Base-by-base conservation (phyloP, 1,140 invertebrate species). In the Eciton burchellii region DNA sequence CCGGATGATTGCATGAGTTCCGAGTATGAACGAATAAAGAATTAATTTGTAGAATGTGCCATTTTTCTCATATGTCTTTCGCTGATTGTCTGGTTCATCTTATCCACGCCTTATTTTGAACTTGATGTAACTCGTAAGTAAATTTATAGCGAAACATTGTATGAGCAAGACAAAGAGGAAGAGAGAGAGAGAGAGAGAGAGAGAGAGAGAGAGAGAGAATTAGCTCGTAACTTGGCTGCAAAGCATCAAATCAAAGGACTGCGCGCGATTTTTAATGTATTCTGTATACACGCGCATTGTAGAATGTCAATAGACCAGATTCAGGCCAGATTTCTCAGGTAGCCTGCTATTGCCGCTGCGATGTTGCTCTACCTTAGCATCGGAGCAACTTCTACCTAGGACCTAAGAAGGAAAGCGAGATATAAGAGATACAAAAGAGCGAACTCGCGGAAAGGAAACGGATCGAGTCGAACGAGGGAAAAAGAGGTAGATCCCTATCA, bases 341-440 rank as follows among this genome's bases (percentile, higher is more conserved):
- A 88, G 88, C 82, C 79, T 85, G 84, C 35, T 35, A n/a, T n/a
- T n/a, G 35, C 84, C 77, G 74, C 85, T 91, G 88, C 89, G 87
- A 91, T 91, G 91, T 91, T 91, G 88, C 90, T 77, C 83, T 85
- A 89, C 86, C 68, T 12, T 91, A 90, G 90, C 91, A 47, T 68
- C 52, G 77, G 57, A 89, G 90, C 90, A 91, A 84, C 85, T 63
- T 60, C 41, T 70, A 12, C 35, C 35, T 77, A 65, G 29, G 21
- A n/a, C 12, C 62, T 0, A 24, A 19, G 24, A 1, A 24, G 6
- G n/a, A 12, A 43, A 35, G 29, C n/a, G n/a, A n/a, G 54, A n/a
- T 16, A 3, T 49, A 43, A 19, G 62, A 81, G 74, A 87, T 68
- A 54, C n/a, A 59, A 16, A 14, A 9, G 62, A 60, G 47, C 41